Evolutionary conservation across 2,113 vertebrate species (phyloP).

Genomic region (Fukomys damarensis): DNA sequence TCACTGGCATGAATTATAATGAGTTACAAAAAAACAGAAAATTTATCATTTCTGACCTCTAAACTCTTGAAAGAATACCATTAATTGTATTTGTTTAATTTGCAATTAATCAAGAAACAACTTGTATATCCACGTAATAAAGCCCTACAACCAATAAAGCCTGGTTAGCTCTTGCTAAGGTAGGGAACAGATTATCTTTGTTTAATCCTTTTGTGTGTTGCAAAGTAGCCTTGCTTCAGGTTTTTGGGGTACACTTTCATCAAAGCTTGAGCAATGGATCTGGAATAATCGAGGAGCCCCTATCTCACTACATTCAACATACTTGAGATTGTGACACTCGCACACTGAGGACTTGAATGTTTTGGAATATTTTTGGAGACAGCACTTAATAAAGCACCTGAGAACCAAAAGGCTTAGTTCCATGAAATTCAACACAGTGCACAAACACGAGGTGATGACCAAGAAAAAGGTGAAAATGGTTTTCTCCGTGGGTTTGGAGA

Average conservation of each 20-base stretch:
- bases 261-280: neutral
- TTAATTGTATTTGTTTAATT: conserved; percentile 38
- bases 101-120: conserved; percentile 6
- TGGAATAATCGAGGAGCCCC: neutral
- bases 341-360: conserved; percentile 38
- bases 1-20: neutral
- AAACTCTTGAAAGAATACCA: conserved; percentile 16
- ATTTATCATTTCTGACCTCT: neutral
- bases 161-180: neutral
- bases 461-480: conserved; percentile 92
- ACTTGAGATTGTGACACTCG: neutral
- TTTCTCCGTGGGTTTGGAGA: conserved; percentile 92
- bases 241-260: neutral
- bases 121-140: neutral
- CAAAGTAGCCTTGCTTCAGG: neutral
- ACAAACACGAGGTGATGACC: conserved; percentile 89
- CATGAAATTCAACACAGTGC: conserved; percentile 88
- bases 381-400: conserved; percentile 87
- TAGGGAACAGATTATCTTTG: neutral
- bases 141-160: neutral
- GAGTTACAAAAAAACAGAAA: neutral
- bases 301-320: neutral
- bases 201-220: conserved; percentile 37
- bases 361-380: conserved; percentile 79
- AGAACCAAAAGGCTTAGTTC: conserved; percentile 91